phyloP scores from a whole-genome alignment of 2,888 invertebrate species.

The Muscina levida region DNA sequence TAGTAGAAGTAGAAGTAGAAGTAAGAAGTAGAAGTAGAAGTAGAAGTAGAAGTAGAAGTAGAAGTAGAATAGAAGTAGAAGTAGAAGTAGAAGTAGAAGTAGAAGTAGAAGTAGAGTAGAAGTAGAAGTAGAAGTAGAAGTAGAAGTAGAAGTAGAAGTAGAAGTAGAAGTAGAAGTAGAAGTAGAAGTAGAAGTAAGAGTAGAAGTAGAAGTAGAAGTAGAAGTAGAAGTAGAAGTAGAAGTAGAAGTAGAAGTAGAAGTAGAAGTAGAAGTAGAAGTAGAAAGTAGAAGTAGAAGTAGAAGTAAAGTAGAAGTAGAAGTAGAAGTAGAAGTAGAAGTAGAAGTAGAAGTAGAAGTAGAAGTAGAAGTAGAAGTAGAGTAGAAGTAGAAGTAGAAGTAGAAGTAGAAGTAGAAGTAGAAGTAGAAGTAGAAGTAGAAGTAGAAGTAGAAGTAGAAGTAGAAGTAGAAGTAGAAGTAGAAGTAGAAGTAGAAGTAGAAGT shows the following conservation, averaged over 20 bases:
- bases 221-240: neutral
- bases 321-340: constrained; percentile 15
- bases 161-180: neutral
- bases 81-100: neutral
- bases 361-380: constrained; percentile 14
- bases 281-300: constrained; percentile 1
- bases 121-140: neutral
- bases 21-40: constrained; percentile 14
- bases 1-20: constrained; percentile 9
- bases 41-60: constrained; percentile 1
- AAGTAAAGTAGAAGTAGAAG: neutral
- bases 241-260: neutral
- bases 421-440: constrained; percentile 14
- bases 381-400: constrained; percentile 11
- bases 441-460: constrained; percentile 1
- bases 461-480: constrained; percentile 9
- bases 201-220: constrained; percentile 5
- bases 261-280: too few species aligned
- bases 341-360: constrained; percentile 7
- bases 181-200: neutral
- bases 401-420: constrained; percentile 13
- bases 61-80: neutral
- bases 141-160: neutral
- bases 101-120: neutral
- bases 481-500: constrained; percentile 5